Conservation (phyloP, 92 coral and sea anemone species). For the Chrysogorgia sp. region DNA sequence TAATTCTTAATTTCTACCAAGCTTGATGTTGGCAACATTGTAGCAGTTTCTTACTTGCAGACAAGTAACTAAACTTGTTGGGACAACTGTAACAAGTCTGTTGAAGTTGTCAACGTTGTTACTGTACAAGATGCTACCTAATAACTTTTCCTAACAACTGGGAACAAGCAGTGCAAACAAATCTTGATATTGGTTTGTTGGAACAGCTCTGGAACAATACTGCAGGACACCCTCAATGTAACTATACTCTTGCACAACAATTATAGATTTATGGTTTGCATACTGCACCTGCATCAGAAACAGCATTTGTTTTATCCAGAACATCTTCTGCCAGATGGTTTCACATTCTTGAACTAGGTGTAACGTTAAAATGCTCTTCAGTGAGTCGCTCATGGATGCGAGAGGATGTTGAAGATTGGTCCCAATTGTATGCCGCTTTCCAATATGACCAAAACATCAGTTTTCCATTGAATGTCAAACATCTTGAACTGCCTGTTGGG, state of each 20-base stretch:
- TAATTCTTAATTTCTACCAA: no score
- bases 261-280: no score
- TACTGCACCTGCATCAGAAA: slow-evolving; percentile 43
- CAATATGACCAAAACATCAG: slow-evolving; percentile 56
- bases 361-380: slow-evolving; percentile 56
- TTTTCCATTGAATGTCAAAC: slow-evolving; percentile 48
- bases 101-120: not conserved
- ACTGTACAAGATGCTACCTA: no score
- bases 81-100: slow-evolving; percentile 4
- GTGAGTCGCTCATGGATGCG: slow-evolving; percentile 60
- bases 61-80: no score
- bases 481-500: slow-evolving; percentile 36
- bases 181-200: no score
- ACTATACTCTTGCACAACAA: no score
- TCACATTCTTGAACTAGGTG: slow-evolving; percentile 59
- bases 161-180: no score
- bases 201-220: no score
- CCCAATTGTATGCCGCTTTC: slow-evolving; percentile 57
- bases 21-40: not conserved
- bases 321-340: slow-evolving; percentile 66
- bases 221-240: no score
- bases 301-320: slow-evolving; percentile 58
- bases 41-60: not conserved
- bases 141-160: no score
- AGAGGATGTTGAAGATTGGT: slow-evolving; percentile 44